Base-by-base conservation (phyloP, 2,888 invertebrate genomes). In the Caenorhabditis sp. region DNA sequence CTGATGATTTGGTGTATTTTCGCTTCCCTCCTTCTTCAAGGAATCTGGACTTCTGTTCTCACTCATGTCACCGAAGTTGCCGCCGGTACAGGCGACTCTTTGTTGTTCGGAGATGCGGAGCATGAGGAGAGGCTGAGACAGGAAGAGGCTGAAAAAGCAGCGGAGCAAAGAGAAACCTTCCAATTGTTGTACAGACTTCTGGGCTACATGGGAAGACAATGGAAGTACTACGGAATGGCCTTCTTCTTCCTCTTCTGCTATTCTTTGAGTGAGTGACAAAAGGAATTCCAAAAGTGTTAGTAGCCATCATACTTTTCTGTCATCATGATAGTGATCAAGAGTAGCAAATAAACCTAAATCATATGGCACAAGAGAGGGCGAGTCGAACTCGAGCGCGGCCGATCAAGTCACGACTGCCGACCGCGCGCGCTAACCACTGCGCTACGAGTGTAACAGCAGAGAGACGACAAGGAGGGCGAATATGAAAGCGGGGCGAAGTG, bases 1-100 rank as follows among this genome's bases (percentile, higher is more conserved):
- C 89, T 91, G 19, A 91, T 91, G 91, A 87, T 90, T 49, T 91
- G 91, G 91, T 91, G 90, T 56, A 86, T 92, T 35, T 81, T 91
- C 26, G 91, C 91, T 28, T 88, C 89, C n/a, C 79, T 91, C 31
- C 85, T 88, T 19, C 87, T 89, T 26, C 64, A 91, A 87, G 87
- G 86, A 63, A 88, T 91, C 70, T 91, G 91, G 91, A 83, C 85
- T 58, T 86, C 82, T 26, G 89, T 91, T 16, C 89, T 91, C 70
- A 86, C 87, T 8, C 86, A 88, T 7, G 90, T 91, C 38, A 85
- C 86, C 0, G 91, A 91, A 64, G 80, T 80, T n/a, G 84, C 83
- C 3, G 82, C 89, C 5, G 87, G 87, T 26, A 84, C 85, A n/a
- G 80, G 86, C 0, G 86, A 89, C 19, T 70, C 79, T 44, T 73